phyloP scores from a whole-genome alignment of 2,113 vertebrate genomes.

The Laticauda colubrina region DNA sequence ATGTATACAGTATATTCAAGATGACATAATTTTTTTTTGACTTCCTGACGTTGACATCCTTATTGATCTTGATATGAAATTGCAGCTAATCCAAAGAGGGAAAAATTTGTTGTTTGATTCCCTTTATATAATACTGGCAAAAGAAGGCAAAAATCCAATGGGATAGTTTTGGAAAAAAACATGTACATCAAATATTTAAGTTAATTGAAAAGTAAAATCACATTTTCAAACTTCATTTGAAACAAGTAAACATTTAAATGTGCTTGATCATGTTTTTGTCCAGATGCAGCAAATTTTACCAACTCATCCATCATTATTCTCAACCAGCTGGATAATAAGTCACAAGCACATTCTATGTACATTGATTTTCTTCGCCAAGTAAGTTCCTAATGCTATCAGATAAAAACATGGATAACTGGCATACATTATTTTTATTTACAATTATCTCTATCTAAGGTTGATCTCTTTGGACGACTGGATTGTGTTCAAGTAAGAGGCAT shows the following conservation, averaged over 20 bases:
- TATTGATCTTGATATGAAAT: not conserved
- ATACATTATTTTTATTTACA: not conserved
- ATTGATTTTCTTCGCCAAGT: conserved; percentile 95
- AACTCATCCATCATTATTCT: conserved; percentile 94
- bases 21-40: not conserved
- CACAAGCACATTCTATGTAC: conserved; percentile 92
- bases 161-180: not conserved
- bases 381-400: conserved; percentile 7
- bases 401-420: not conserved
- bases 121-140: not conserved
- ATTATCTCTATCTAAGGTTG: conserved; percentile 71
- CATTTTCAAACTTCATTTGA: not conserved
- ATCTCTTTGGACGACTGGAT: conserved; percentile 79
- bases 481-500: conserved; percentile 71
- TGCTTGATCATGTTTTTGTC: conserved; percentile 13
- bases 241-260: not conserved
- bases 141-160: not conserved
- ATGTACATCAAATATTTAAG: not conserved
- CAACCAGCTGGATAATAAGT: conserved; percentile 95
- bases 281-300: conserved; percentile 87
- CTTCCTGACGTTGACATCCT: not conserved
- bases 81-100: not conserved
- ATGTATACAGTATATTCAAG: not conserved
- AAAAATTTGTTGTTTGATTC: not conserved
- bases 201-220: not conserved